Percentiles rank a stretch among this genome's conserved stretches.
Conservation (phyloP, 1,140 invertebrate species). For the Brachionus asplanchnoidis region DNA sequence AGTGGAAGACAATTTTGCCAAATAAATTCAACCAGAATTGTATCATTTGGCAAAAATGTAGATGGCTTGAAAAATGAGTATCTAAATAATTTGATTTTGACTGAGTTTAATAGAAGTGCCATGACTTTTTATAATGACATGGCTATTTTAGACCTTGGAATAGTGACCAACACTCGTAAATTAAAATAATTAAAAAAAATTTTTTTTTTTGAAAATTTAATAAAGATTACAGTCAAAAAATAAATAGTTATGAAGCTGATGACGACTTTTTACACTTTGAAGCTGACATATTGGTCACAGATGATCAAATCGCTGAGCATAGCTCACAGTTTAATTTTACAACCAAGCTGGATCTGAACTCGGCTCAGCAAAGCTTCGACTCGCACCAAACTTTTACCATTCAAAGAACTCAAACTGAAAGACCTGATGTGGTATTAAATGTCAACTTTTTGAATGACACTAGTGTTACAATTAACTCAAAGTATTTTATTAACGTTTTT, state of each 20-base stretch:
- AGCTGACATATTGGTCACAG: constrained; percentile 46
- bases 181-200: too few relatives aligned
- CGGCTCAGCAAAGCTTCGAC: background rate
- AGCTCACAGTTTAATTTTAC: background rate
- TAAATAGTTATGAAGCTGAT: constrained; percentile 15
- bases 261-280: constrained; percentile 47
- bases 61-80: constrained; percentile 36
- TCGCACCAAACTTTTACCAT: background rate
- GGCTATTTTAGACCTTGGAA: constrained; percentile 45
- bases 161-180: constrained; percentile 49
- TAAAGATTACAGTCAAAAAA: constrained; percentile 42
- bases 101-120: constrained; percentile 43
- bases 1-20: background rate
- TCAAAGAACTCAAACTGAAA: background rate
- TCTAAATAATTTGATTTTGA: constrained; percentile 42
- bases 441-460: background rate
- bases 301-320: constrained; percentile 43
- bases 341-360: background rate
- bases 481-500: background rate
- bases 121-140: constrained; percentile 46
- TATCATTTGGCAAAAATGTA: constrained; percentile 46
- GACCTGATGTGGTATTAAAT: background rate
- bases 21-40: constrained; percentile 28
- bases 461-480: background rate
- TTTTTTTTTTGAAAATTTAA: constrained; percentile 39